Evolutionary conservation across 1,140 invertebrate genomes (phyloP), one percentile per base, ranked within the genome.

Genomic region (Hycleus cichorii): DNA sequence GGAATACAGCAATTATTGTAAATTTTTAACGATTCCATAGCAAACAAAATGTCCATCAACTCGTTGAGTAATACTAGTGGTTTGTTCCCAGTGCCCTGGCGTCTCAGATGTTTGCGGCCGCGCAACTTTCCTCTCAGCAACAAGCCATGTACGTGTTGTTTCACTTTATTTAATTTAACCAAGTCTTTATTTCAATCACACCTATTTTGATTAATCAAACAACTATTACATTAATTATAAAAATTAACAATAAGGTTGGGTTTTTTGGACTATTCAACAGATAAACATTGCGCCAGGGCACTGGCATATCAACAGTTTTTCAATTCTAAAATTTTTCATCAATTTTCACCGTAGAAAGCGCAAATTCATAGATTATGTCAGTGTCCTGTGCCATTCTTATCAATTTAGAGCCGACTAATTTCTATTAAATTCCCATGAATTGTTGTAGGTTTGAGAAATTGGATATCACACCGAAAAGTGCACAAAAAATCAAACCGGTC

Each of bases 381-480:
- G 84, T 85, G 83, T 84, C 83, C 83, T 85, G 83, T 81, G 75
- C 76, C 77, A 54, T 62, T 52, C 26, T 47, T 55, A 46, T 46
- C 46, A 27, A 45, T 58, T 9, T 10, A 49, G 7, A 49, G 38
- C 10, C 8, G 18, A 12, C n/a, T 42, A 32, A 12, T 32, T 12
- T 45, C 39, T 3, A 18, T 9, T 18, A 18, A n/a, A 12, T 74
- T 18, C 18, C 78, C 77, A 77, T 38, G 39, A 27, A 49, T 43
- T 52, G 7, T 32, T 46, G 74, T 77, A 97, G 95, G 88, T 98
- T 98, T 85, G 95, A 98, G 81, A 98, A 98, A 82, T 82, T 98
- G 77, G 95, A 98, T 81, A 98, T 98, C 70, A 98, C 95, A 72
- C 95, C 95, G 74, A 97, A 97, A 83, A 97, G 94, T 83, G 95